phyloP scores from a whole-genome alignment of 2,113 vertebrate species.

The Sylvia atricapilla region DNA sequence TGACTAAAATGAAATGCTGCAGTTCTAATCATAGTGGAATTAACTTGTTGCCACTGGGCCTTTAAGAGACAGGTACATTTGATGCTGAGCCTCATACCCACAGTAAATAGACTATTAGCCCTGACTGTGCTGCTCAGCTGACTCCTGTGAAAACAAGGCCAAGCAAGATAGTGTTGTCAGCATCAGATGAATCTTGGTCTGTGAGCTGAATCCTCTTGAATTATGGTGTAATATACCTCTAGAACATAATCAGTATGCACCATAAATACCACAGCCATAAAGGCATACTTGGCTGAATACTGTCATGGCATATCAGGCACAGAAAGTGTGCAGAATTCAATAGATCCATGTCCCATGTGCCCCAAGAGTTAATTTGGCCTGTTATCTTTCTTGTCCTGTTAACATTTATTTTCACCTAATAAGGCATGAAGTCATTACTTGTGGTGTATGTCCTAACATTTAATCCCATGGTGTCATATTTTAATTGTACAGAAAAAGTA shows the following conservation, averaged over 20 bases:
- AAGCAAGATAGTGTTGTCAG: not conserved
- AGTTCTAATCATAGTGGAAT: not conserved
- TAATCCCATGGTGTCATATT: constrained; percentile 15
- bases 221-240: not conserved
- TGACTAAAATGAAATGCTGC: not conserved
- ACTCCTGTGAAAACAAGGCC: not conserved
- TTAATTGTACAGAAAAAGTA: constrained; percentile 48
- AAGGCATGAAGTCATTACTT: constrained; percentile 48
- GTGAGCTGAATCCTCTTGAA: not conserved
- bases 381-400: constrained; percentile 30
- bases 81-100: not conserved
- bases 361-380: constrained; percentile 15
- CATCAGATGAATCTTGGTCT: not conserved
- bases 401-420: constrained; percentile 46
- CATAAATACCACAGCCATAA: not conserved
- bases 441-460: constrained; percentile 30
- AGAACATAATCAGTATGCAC: not conserved
- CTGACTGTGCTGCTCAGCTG: not conserved
- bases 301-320: not conserved
- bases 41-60: not conserved
- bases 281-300: not conserved
- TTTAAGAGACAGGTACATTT: not conserved
- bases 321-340: not conserved
- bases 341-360: not conserved
- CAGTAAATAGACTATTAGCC: not conserved